Evolutionary conservation across 2,888 invertebrate species (phyloP), one percentile per base, ranked within the genome.

Genomic region (Drosophila anomelani): DNA sequence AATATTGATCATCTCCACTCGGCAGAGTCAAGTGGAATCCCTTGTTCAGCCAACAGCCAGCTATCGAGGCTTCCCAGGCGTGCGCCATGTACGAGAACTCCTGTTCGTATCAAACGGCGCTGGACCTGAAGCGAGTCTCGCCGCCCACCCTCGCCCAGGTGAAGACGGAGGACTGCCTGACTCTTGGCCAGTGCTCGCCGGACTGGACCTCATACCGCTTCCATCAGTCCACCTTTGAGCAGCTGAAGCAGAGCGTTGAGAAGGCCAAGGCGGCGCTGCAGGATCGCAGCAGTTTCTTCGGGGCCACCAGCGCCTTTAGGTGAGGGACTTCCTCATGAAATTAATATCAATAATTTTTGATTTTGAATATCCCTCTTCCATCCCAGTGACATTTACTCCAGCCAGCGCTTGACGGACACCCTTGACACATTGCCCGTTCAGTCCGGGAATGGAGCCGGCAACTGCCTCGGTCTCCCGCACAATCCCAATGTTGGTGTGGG

Each of bases 181-280:
- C 92, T 29, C 76, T 93, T 72, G 91, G 92, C 0, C 93, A 93
- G 53, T 95, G 95, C 93, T 94, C 95, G 7, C 93, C 95, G 0
- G 96, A 96, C 92, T 96, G 96, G 95, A 95, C 95, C 0, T 94
- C 95, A 0, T 97, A 97, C 92, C 95, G 97, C 53, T 95, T 97
- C 70, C 96, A 96, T 91, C 96, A 96, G 86, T 96, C 96, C 77
- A 97, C 97, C 13, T 97, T 97, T 93, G 97, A 97, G 90, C 97
- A 97, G 91, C 93, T 97, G 75, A 97, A 97, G 89, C 97, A 97
- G 92, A 97, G 97, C 89, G 97, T 97, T 47, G 97, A 97, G 91
- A 97, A 97, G 91, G 97, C 97, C 47, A 97, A 97, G 91, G 97
- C 97, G 1, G 97, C 97, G 0, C 93, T 97, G 53, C 96, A 96